A percentile compares a stretch with the other conserved stretches of the same genome.
Conservation (phyloP, 2,797 vertebrate genomes). For the Pseudochirops corinnae region DNA sequence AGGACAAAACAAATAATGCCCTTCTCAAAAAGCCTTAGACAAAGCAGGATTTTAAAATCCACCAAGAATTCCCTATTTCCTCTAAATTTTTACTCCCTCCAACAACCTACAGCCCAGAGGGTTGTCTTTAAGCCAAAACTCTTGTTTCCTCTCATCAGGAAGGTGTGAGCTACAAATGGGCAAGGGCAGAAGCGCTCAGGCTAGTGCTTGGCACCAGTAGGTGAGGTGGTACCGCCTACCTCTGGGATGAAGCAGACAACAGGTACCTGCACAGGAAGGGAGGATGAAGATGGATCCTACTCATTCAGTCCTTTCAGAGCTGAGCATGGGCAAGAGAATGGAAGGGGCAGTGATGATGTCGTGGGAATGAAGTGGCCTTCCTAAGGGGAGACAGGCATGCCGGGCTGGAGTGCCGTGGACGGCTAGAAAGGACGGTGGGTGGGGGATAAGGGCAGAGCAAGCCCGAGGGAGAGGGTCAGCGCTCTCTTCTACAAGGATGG, state of each 20-base stretch:
- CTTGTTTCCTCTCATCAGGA: neutral
- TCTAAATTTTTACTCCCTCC: neutral
- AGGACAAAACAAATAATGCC: neutral
- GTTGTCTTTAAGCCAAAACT: neutral
- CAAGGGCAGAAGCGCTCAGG: neutral
- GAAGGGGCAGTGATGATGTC: neutral
- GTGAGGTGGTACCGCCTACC: neutral
- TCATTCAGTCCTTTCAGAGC: neutral
- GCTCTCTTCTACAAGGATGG: no score
- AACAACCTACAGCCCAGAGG: neutral
- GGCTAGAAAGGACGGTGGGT: neutral
- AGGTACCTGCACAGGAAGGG: slow-evolving; percentile 18
- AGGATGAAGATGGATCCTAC: slow-evolving; percentile 17
- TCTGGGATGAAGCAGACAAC: neutral
- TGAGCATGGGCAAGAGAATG: neutral
- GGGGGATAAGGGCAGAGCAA: neutral
- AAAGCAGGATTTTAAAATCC: neutral
- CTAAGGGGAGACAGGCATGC: neutral
- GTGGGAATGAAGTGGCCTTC: neutral
- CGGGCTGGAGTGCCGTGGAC: neutral
- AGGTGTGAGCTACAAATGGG: neutral
- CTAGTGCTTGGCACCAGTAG: slow-evolving; percentile 10
- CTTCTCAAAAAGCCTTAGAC: neutral
- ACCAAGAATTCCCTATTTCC: slow-evolving; percentile 23
- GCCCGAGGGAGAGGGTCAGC: no score